Evolutionary conservation across 2,113 vertebrate genomes (phyloP).

Genomic region (Ctenomys sociabilis): DNA sequence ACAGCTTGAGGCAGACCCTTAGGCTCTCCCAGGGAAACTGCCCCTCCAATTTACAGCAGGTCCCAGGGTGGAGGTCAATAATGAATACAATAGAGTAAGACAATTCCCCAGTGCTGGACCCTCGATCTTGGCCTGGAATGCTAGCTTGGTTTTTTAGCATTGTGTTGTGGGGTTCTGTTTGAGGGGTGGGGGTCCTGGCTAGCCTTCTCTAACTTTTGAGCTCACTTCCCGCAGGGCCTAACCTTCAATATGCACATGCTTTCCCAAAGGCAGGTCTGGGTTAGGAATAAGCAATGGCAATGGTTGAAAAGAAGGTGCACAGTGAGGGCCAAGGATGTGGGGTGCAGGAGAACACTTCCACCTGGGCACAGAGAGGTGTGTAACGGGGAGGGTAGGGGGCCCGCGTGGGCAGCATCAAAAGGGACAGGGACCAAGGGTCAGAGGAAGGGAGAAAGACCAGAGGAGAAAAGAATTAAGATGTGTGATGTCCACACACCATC

Average conservation of each 20-base stretch:
- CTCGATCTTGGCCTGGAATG: fast-evolving
- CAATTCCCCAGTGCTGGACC: fast-evolving
- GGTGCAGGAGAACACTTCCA: fast-evolving
- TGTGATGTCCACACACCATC: fast-evolving
- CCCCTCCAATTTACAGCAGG: fast-evolving
- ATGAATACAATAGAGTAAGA: neutral
- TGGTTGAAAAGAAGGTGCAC: fast-evolving
- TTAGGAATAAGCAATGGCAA: fast-evolving
- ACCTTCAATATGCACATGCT: fast-evolving
- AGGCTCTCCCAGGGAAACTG: fast-evolving
- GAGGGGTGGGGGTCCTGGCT: neutral
- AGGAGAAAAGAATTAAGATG: neutral
- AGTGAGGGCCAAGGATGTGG: fast-evolving
- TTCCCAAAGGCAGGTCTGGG: neutral
- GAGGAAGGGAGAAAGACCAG: neutral
- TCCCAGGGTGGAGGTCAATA: neutral
- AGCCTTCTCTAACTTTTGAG: neutral
- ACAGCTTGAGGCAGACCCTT: fast-evolving
- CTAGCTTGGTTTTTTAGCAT: fast-evolving
- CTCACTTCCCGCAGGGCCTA: neutral
- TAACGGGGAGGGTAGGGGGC: fast-evolving
- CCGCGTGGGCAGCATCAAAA: neutral
- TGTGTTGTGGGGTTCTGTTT: neutral
- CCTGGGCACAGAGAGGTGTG: fast-evolving
- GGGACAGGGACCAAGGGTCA: neutral